A percentile compares a stretch with the other conserved stretches of the same genome.
Conservation (phyloP, 2,888 invertebrate genomes). For the Hyposoter dolosus region DNA sequence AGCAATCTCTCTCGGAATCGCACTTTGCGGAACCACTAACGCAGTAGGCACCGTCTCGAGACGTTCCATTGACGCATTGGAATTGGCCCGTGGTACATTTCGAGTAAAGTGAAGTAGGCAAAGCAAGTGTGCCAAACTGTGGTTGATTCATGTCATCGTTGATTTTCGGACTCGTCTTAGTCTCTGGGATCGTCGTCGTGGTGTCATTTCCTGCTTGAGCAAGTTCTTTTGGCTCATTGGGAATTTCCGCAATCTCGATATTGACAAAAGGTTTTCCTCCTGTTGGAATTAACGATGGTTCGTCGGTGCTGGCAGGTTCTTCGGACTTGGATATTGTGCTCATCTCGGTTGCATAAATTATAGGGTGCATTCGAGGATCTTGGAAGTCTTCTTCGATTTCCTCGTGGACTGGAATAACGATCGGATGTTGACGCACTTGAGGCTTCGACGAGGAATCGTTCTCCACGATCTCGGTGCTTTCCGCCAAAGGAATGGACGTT, state of each 20-base stretch:
- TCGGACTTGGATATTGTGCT: slow-evolving; percentile 7
- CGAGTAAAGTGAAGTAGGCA: slow-evolving; percentile 81
- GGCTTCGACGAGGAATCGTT: slow-evolving; percentile 39
- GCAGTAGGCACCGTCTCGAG: slow-evolving; percentile 87
- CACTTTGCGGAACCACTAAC: slow-evolving; percentile 86
- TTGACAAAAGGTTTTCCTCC: slow-evolving; percentile 2
- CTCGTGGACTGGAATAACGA: slow-evolving; percentile 81
- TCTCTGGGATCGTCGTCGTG: slow-evolving; percentile 6
- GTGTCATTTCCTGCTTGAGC: not conserved
- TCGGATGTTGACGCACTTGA: slow-evolving; percentile 69
- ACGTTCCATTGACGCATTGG: slow-evolving; percentile 87
- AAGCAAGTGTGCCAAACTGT: slow-evolving; percentile 34
- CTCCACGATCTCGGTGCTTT: not conserved
- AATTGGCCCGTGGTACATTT: slow-evolving; percentile 87
- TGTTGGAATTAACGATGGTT: slow-evolving; percentile 27
- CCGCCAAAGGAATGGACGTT: not conserved
- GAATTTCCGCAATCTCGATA: not conserved
- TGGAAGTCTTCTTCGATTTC: slow-evolving; percentile 74
- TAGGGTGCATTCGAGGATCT: slow-evolving; percentile 67
- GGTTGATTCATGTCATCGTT: slow-evolving; percentile 49
- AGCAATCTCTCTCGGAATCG: slow-evolving; percentile 87
- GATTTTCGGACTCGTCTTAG: slow-evolving; percentile 29
- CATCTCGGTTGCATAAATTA: slow-evolving; percentile 43
- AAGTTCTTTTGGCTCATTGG: slow-evolving; percentile 5
- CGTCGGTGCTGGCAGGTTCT: not conserved